Evolutionary conservation across 2,797 vertebrate genomes (phyloP).

Genomic region (Cyprinella venusta): DNA sequence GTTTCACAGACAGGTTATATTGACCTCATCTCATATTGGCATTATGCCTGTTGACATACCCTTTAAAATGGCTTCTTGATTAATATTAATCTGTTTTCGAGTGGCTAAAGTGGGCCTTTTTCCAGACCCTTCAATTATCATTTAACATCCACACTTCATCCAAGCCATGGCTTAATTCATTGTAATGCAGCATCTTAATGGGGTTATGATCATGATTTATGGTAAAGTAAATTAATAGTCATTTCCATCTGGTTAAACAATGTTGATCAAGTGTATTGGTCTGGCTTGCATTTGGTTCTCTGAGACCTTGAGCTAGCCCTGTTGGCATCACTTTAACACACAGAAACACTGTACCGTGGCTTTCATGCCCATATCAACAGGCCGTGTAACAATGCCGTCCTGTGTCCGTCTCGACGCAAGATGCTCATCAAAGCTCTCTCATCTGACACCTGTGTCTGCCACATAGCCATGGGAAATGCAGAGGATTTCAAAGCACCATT

Average conservation of each 20-base stretch:
- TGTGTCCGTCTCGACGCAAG: constrained; percentile 41
- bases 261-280: constrained; percentile 1
- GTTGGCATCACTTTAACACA: constrained; percentile 1
- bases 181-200: neutral
- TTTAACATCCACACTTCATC: neutral
- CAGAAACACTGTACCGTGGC: neutral
- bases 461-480: constrained; percentile 33
- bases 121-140: neutral
- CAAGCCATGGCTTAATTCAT: neutral
- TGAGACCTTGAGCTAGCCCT: neutral
- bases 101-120: neutral
- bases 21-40: neutral
- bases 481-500: constrained; percentile 56
- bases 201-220: neutral
- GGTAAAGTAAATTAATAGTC: neutral
- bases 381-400: constrained; percentile 25
- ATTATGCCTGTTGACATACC: neutral
- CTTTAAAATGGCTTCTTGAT: neutral
- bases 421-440: constrained; percentile 38
- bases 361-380: constrained; percentile 45
- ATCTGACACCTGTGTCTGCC: constrained; percentile 54
- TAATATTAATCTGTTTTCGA: neutral
- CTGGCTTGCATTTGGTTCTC: neutral
- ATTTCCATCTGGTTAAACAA: neutral
- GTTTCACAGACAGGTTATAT: neutral